A percentile compares a stretch with the other conserved stretches of the same genome.
These are phyloP conservation scores for Cotesia typhae DNA, from an alignment of 1,140 invertebrate species.

Conservation along the genomic window DNA sequence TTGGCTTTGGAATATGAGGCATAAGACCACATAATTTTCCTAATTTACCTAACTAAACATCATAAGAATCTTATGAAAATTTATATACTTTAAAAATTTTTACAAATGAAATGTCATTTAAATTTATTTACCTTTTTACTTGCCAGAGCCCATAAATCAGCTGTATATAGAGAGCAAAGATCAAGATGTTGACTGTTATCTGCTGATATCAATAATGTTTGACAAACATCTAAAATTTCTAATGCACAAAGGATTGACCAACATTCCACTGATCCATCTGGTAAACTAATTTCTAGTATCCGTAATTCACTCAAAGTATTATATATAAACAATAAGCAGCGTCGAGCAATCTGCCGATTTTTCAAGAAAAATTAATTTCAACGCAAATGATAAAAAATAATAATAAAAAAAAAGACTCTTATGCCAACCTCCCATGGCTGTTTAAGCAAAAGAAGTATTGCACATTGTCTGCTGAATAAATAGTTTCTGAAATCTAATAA, in stretches of 20 bases:
- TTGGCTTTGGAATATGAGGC: conserved; percentile 79
- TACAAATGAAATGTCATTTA: conserved; percentile 22
- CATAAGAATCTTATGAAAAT: conserved; percentile 7
- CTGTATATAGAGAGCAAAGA: conserved; percentile 86
- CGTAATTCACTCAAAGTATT: conserved; percentile 84
- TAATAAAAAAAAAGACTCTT: conserved; percentile 25
- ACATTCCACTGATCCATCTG: conserved; percentile 85
- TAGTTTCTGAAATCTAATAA: conserved; percentile 93
- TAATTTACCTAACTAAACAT: conserved; percentile 78
- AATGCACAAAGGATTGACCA: conserved; percentile 94
- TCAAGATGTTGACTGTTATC: conserved; percentile 72
- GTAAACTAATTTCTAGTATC: conserved; percentile 79
- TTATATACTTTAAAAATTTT: conserved; percentile 1
- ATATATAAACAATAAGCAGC: conserved; percentile 86
- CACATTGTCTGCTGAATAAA: conserved; percentile 91
- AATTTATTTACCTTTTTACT: conserved; percentile 80
- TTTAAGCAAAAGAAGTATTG: conserved; percentile 80
- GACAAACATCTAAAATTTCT: conserved; percentile 85
- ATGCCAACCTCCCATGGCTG: conserved; percentile 81
- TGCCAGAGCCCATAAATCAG: conserved; percentile 90
- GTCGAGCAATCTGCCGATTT: conserved; percentile 75
- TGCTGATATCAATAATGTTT: conserved; percentile 71
- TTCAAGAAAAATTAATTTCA: conserved; percentile 23
- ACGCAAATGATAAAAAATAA: conserved; percentile 8
- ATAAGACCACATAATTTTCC: conserved; percentile 92